Base-by-base conservation (phyloP, 2,797 vertebrate species). In the Odontamblyopus rebecca region DNA sequence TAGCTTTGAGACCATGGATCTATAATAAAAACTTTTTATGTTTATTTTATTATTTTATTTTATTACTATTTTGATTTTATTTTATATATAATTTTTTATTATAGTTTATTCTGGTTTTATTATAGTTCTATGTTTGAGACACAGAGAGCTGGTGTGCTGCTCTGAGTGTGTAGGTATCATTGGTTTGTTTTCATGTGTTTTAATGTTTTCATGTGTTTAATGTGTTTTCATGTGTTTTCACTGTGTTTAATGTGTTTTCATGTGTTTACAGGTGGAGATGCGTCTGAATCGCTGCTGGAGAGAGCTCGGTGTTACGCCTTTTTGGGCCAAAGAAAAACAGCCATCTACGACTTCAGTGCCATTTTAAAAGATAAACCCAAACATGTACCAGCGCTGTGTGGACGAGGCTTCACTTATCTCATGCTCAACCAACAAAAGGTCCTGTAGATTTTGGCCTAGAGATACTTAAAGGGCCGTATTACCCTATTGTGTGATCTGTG, bases 291-390 rank as follows among this genome's bases (percentile, higher is more conserved):
- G 4, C 88, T 99, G 79, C 90, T 99, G 72, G 85, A 93, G 82
- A 94, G 97, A 70, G 98, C 94, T 1, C 93, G 81, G 56, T 99
- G 97, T 71, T 99, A 99, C 0, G 95, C 90, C 50, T 78, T 86
- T 72, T 93, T 98, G 56, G 96, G 96, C 50, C 98, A 97, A 87
- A 93, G 92, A 85, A 99, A 96, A 92, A 99, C 96, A 0, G 96
- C 97, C 1, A 94, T 99, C 88, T 98, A 97, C 84, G 97, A 99
- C 81, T 96, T 97, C 82, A 96, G 93, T 60, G 84, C 94, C 3
- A 87, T 96, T 75, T 91, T 99, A 9, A 96, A 93, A 82, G 92
- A 93, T 16, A 85, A 95, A 3, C 95, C 95, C 0, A 76, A 85
- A 51, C 94, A 97, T 0, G 90, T 94, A 13, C 92, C 86, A 56